phyloP scores from a whole-genome alignment of 2,888 invertebrate genomes.

The Chrysina gloriosa region DNA sequence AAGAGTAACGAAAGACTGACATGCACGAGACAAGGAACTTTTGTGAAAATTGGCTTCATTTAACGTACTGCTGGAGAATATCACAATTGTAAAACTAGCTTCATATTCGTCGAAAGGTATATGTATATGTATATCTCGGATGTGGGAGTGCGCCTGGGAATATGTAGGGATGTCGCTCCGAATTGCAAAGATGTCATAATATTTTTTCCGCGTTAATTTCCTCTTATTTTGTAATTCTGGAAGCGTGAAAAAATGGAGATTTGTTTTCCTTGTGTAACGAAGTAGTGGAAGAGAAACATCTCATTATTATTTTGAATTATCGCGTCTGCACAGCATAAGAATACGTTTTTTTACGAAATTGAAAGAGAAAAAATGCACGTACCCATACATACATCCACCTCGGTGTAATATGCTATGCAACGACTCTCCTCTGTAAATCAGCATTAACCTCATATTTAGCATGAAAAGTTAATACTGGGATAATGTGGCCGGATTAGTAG shows the following conservation, averaged over 20 bases:
- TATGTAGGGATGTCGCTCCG: background rate
- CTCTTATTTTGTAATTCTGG: constrained; percentile 1
- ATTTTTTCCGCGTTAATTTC: constrained; percentile 29
- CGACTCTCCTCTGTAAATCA: no score
- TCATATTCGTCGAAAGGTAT: constrained; percentile 31
- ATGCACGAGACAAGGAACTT: constrained; percentile 47
- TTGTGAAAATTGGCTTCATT: constrained; percentile 54
- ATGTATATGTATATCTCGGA: background rate
- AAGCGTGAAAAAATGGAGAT: constrained; percentile 21
- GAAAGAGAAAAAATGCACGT: no score
- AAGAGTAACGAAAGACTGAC: constrained; percentile 41
- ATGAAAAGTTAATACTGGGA: no score
- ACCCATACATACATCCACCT: no score
- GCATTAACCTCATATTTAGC: no score
- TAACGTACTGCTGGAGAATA: constrained; percentile 45
- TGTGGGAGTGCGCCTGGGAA: background rate
- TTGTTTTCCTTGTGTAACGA: background rate
- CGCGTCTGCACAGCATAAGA: no score
- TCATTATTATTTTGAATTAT: no score
- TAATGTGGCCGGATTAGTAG: no score
- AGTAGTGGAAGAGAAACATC: no score
- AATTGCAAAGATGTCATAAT: constrained; percentile 29
- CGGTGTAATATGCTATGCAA: no score
- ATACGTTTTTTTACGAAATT: no score
- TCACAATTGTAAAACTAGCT: constrained; percentile 46